Base-by-base conservation (phyloP, 2,113 vertebrate genomes). In the Lepus americanus region DNA sequence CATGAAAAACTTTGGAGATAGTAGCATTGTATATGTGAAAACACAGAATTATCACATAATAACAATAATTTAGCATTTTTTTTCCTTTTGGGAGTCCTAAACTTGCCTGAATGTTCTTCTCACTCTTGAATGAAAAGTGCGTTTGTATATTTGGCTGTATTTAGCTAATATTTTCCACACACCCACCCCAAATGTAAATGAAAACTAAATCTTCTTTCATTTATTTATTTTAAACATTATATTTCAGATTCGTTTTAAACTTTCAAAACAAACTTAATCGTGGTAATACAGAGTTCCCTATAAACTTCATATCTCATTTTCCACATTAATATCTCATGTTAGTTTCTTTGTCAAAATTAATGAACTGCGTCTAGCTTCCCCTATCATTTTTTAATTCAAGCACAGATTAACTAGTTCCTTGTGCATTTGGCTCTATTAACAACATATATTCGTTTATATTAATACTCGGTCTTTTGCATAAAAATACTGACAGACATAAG, bases 121-220 rank as follows among this genome's bases (percentile, higher is more conserved):
- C 19, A 86, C 67, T 93, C 20, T 44, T 2, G 12, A 92, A 76
- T 87, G 11, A 86, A 67, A 96, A 31, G 39, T 81, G 14, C 74
- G 4, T 59, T 74, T 33, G 9, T 64, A n/a, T 85, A 53, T 87
- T 69, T 89, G 25, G 23, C 6, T 89, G 36, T 87, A 53, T 87
- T 73, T 91, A 25, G 23, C 9, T 89, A 49, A 49, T 90, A 27
- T 39, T 76, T 49, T 81, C 89, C 17, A 39, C 0, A 10, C 16
- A 72, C 4, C 4, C 10, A 36, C 6, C 9, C 19, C 1, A 19
- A 36, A 31, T 27, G 12, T 51, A 83, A 11, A 36, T 66, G 4
- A 70, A 89, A 96, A 95, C 39, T 69, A 79, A 95, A 88, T 88
- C 51, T 53, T 5, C 0, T 77, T 93, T 79, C 44, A 66, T 87